phyloP scores from a whole-genome alignment of 2,113 vertebrate genomes.

The Sphaerodactylus townsendi region DNA sequence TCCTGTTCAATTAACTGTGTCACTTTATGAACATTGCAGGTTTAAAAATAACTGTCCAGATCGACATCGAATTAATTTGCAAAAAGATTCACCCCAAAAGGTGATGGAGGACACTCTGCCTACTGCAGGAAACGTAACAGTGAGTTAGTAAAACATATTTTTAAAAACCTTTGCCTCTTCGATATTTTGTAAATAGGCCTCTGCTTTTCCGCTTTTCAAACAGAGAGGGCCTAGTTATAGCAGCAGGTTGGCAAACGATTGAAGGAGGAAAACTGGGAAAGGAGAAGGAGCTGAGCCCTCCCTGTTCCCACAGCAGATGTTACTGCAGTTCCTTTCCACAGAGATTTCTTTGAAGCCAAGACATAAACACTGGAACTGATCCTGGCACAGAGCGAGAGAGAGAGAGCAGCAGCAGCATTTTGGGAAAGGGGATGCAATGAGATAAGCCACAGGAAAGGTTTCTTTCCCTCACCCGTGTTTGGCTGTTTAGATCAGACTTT shows the following conservation, averaged over 20 bases:
- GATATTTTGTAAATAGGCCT: background rate
- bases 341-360: background rate
- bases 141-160: slow-evolving; percentile 50
- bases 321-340: background rate
- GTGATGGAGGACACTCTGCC: slow-evolving; percentile 30
- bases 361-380: background rate
- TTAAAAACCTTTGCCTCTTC: background rate
- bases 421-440: background rate
- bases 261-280: background rate
- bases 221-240: too few species aligned
- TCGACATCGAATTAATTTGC: slow-evolving; percentile 68
- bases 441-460: background rate
- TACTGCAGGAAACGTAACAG: slow-evolving; percentile 57
- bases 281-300: background rate
- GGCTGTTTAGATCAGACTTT: background rate
- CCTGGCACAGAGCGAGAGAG: background rate
- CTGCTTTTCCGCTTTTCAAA: too few species aligned
- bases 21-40: slow-evolving; percentile 42
- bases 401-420: background rate
- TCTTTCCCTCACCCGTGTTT: background rate
- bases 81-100: slow-evolving; percentile 61
- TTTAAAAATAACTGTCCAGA: slow-evolving; percentile 67
- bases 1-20: background rate
- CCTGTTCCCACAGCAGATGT: too few species aligned
- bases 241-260: background rate